Evolutionary conservation across 2,888 invertebrate species (phyloP).

Genomic region (Liopterus haemorrhoidalis): DNA sequence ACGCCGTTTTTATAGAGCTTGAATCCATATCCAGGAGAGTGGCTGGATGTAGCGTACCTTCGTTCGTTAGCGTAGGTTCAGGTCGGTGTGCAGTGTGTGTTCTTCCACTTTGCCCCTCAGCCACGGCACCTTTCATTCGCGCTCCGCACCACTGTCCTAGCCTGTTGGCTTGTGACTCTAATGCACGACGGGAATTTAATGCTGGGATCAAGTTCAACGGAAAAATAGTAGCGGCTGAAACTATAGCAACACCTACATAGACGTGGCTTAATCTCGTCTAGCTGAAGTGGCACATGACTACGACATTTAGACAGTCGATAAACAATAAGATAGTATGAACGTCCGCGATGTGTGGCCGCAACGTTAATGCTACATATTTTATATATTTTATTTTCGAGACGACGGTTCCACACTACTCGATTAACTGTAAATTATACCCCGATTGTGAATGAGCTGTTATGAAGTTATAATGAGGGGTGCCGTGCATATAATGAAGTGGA

Average conservation of each 20-base stretch:
- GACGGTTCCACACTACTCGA: no score
- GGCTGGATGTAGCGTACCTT: neutral
- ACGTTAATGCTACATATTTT: no score
- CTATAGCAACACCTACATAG: neutral
- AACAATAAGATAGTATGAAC: no score
- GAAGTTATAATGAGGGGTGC: slow-evolving; percentile 2
- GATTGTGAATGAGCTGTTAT: neutral
- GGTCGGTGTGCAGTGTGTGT: slow-evolving; percentile 24
- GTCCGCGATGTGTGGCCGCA: no score
- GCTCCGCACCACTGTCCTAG: slow-evolving; percentile 25
- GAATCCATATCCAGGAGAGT: slow-evolving; percentile 33
- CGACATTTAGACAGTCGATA: no score
- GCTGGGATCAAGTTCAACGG: slow-evolving; percentile 21
- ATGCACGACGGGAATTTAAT: slow-evolving; percentile 21
- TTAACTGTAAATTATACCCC: no score
- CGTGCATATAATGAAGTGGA: neutral
- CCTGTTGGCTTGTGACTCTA: slow-evolving; percentile 16
- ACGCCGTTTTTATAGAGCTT: slow-evolving; percentile 39
- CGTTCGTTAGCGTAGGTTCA: no score
- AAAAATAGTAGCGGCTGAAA: slow-evolving; percentile 10
- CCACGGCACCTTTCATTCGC: slow-evolving; percentile 23
- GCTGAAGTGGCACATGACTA: neutral
- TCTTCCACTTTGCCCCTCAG: slow-evolving; percentile 24
- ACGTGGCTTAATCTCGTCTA: neutral
- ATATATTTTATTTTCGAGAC: no score